phyloP scores from a whole-genome alignment of 1,140 invertebrate species.

The Drosophila biarmipes region DNA sequence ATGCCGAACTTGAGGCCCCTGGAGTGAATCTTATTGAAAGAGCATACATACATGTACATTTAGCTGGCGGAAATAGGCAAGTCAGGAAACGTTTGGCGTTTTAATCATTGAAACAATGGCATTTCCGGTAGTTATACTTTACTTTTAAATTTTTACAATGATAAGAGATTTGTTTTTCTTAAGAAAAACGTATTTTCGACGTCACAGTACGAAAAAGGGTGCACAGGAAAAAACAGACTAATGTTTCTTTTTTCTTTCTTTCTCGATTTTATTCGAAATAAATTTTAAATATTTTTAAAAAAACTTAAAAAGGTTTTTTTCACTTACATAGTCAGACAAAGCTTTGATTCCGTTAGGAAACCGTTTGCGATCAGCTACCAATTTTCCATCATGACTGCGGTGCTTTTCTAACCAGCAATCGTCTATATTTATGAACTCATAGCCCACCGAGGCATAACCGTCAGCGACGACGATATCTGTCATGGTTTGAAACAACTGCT shows the following conservation, averaged over 20 bases:
- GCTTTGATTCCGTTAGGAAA: conserved; percentile 97
- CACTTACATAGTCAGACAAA: conserved; percentile 95
- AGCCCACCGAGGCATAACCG: conserved; percentile 95
- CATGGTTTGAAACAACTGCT: conserved; percentile 96
- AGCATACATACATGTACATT: neutral
- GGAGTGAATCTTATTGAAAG: conserved; percentile 90
- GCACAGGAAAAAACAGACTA: too few relatives aligned
- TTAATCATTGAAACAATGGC: too few relatives aligned
- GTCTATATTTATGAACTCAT: conserved; percentile 97
- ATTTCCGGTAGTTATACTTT: too few relatives aligned
- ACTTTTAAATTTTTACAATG: neutral
- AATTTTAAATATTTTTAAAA: too few relatives aligned
- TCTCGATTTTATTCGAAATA: too few relatives aligned
- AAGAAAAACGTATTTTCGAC: too few relatives aligned
- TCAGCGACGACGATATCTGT: conserved; percentile 94
- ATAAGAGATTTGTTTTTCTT: too few relatives aligned
- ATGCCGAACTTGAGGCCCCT: conserved; percentile 98
- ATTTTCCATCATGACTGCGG: conserved; percentile 89
- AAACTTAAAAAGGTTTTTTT: neutral
- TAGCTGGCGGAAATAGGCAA: too few relatives aligned
- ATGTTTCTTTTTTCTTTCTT: too few relatives aligned
- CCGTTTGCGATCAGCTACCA: conserved; percentile 93
- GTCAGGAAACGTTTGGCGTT: too few relatives aligned
- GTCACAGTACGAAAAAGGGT: too few relatives aligned
- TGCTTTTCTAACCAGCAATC: conserved; percentile 97